Evolutionary conservation across 1,140 invertebrate species (phyloP).

Genomic region (Fopius arisanus): DNA sequence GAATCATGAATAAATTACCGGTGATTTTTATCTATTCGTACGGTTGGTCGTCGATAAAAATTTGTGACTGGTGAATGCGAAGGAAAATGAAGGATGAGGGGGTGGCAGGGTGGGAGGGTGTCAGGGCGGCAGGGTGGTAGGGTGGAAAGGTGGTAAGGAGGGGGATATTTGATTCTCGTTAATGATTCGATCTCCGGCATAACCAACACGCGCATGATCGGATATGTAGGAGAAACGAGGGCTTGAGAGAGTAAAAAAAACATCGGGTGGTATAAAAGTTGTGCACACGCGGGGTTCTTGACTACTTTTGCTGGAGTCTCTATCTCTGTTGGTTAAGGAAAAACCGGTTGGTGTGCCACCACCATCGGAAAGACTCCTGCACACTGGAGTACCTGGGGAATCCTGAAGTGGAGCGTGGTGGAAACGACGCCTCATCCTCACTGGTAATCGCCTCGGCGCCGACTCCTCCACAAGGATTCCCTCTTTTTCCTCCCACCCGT

Average conservation of each 20-base stretch:
- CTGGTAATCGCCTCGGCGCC: conserved; percentile 20
- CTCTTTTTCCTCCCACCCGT: not conserved
- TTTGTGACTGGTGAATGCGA: not conserved
- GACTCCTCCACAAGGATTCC: not conserved
- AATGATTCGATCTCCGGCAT: conserved; percentile 44
- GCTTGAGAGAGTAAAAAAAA: not conserved
- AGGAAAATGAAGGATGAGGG: conserved; percentile 12
- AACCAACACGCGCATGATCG: conserved; percentile 34
- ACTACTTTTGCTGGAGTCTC: not conserved
- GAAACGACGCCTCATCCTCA: conserved; percentile 8
- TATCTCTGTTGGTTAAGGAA: not conserved
- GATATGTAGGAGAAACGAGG: conserved; percentile 5
- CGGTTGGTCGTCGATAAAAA: not conserved
- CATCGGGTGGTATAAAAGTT: conserved; percentile 36
- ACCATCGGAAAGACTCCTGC: not conserved
- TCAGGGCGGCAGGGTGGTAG: conserved; percentile 14
- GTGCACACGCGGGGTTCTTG: conserved; percentile 31
- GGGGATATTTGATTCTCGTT: conserved; percentile 49
- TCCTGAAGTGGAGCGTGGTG: conserved; percentile 6
- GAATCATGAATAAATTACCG: not conserved
- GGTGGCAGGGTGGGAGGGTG: conserved; percentile 20
- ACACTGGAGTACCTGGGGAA: no score
- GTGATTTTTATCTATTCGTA: not conserved
- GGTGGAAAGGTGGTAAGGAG: conserved; percentile 28
- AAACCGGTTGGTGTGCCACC: conserved; percentile 4